Evolutionary conservation across 1,140 invertebrate genomes (phyloP).

Genomic region (Drosophila pectinifera): DNA sequence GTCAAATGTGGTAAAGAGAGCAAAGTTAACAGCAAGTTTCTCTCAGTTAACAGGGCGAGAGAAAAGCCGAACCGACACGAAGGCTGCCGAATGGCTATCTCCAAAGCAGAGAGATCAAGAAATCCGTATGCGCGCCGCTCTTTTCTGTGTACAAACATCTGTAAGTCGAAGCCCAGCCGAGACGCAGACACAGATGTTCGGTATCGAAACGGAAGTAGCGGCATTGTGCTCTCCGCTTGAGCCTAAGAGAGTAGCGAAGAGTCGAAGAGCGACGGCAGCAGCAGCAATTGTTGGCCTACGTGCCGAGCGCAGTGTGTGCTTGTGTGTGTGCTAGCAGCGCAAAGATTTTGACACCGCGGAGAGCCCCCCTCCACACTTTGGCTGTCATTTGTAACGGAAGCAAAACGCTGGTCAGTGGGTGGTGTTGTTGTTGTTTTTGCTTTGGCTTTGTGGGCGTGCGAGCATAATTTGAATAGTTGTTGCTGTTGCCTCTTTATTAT

Average conservation of each 20-base stretch:
- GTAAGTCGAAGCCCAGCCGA: constrained; percentile 6
- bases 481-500: constrained; percentile 33
- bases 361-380: not conserved
- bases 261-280: constrained; percentile 19
- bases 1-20: no score
- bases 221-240: not conserved
- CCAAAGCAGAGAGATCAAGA: no score
- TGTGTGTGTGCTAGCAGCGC: constrained; percentile 38
- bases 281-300: constrained; percentile 46
- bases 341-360: constrained; percentile 58
- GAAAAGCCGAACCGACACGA: no score
- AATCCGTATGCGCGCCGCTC: not conserved
- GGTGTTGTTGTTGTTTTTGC: constrained; percentile 25
- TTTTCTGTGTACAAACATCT: not conserved
- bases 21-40: no score
- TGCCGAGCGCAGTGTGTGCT: constrained; percentile 25
- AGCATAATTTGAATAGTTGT: constrained; percentile 46
- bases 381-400: constrained; percentile 72
- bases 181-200: constrained; percentile 25
- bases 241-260: constrained; percentile 37
- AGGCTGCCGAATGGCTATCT: no score
- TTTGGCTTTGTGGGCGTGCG: constrained; percentile 4
- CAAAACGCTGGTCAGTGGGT: constrained; percentile 62
- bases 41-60: no score
- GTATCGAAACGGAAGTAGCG: constrained; percentile 23